Percentiles rank a stretch among this genome's conserved stretches.
Evolutionary conservation across 2,113 vertebrate species (phyloP).

Genomic region (Petaurus breviceps): DNA sequence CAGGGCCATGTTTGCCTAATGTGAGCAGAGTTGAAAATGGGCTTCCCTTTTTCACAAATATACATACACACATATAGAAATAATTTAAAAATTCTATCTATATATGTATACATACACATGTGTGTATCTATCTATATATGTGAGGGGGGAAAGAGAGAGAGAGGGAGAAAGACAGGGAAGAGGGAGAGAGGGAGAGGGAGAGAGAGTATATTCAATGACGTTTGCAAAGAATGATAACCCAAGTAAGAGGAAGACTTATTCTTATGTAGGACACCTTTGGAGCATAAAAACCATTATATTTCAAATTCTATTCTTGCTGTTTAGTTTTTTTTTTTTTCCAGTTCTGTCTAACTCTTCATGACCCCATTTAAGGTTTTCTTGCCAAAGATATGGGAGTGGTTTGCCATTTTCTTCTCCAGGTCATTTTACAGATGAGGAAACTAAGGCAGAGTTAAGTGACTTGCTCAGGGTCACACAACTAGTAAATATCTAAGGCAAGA

Average conservation of each 20-base stretch:
- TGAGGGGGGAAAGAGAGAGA: neutral
- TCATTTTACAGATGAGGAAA: too few species aligned
- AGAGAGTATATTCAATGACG: neutral
- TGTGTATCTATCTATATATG: neutral
- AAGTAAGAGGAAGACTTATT: slow-evolving; percentile 17
- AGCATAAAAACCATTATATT: slow-evolving; percentile 47
- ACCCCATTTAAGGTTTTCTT: too few species aligned
- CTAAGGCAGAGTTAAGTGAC: too few species aligned
- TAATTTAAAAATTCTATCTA: too few species aligned
- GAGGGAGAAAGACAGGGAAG: neutral
- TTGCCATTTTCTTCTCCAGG: too few species aligned
- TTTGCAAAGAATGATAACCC: slow-evolving; percentile 9
- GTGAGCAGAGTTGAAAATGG: neutral
- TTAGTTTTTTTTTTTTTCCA: too few species aligned
- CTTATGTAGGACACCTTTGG: neutral
- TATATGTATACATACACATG: slow-evolving; percentile 3
- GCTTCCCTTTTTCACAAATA: neutral
- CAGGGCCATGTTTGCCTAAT: neutral
- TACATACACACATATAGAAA: too few species aligned
- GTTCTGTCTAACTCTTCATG: too few species aligned
- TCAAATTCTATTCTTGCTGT: neutral
- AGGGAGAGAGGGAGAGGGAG: neutral
- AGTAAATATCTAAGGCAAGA: too few species aligned
- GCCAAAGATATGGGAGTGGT: too few species aligned
- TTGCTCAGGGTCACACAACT: too few species aligned